Conservation (phyloP, 2,113 vertebrate species). For the Calyptommatus sinebrachiatus region DNA sequence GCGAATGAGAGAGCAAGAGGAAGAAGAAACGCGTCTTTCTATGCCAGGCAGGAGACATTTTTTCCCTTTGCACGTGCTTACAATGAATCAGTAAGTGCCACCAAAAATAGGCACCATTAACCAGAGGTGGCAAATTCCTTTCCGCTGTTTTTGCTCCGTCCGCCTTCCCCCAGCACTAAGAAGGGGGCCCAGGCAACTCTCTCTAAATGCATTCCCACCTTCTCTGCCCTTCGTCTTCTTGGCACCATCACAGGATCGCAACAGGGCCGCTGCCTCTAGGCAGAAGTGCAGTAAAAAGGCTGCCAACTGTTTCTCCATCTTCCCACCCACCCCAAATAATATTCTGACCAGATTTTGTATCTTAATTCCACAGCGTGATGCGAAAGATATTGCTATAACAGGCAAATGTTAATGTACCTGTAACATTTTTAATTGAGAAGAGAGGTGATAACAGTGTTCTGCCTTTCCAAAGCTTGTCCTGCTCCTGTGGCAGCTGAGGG, state of each 20-base stretch:
- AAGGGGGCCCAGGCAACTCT: not conserved
- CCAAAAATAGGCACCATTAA: not conserved
- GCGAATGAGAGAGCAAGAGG: too few relatives aligned
- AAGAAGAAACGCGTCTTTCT: not conserved
- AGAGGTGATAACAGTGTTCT: not conserved
- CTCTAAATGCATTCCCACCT: not conserved
- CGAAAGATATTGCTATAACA: not conserved
- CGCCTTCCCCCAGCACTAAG: not conserved
- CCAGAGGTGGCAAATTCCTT: not conserved
- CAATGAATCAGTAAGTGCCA: slow-evolving; percentile 3
- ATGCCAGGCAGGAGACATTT: not conserved
- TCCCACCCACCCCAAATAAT: not conserved
- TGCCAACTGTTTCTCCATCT: not conserved
- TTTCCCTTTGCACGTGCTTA: not conserved
- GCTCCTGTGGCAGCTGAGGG: not conserved
- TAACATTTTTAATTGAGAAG: not conserved
- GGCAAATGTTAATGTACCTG: not conserved
- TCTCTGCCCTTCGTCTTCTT: not conserved
- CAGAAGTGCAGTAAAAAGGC: not conserved
- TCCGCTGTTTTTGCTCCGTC: not conserved
- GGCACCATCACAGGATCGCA: not conserved
- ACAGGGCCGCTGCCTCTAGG: not conserved
- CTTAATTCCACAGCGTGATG: not conserved
- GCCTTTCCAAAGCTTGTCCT: not conserved
- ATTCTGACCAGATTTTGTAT: not conserved